A percentile compares a stretch with the other conserved stretches of the same genome.
Evolutionary conservation across 2,888 invertebrate genomes (phyloP).

Genomic region (Bombylius discolor): DNA sequence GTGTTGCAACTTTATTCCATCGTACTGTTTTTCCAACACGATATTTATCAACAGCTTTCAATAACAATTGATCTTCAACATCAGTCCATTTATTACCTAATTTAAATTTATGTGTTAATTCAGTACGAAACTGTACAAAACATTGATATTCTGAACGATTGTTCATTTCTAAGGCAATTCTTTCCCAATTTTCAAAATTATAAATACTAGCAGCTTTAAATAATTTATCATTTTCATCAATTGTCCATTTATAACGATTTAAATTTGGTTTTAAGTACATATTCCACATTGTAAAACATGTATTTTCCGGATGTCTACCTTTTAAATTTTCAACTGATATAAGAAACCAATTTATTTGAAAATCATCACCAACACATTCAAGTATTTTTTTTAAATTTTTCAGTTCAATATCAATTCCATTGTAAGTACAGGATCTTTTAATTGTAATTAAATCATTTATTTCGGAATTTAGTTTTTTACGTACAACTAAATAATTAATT

Average conservation of each 20-base stretch:
- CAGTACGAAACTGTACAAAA: conserved; percentile 49
- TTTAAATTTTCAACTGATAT: conserved; percentile 31
- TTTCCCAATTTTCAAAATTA: conserved; percentile 51
- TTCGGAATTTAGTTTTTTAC: too few species aligned
- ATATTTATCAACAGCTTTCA: conserved; percentile 47
- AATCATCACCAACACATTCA: conserved; percentile 15
- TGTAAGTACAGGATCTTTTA: too few species aligned
- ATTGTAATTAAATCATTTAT: too few species aligned
- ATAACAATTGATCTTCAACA: conserved; percentile 54
- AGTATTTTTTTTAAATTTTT: conserved; percentile 15
- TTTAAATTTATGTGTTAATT: conserved; percentile 15
- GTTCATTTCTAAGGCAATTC: conserved; percentile 44
- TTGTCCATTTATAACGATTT: conserved; percentile 45
- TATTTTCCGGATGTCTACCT: conserved; percentile 46
- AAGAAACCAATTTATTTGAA: conserved; percentile 30
- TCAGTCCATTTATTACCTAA: conserved; percentile 46
- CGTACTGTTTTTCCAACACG: conserved; percentile 54
- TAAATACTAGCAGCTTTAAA: conserved; percentile 31
- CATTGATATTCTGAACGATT: conserved; percentile 57
- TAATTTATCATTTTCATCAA: conserved; percentile 39
- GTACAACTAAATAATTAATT: neutral
- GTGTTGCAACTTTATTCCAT: conserved; percentile 55
- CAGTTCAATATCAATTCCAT: conserved; percentile 2
- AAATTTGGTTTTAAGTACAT: conserved; percentile 54
- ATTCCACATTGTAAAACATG: conserved; percentile 59